Base-by-base conservation (phyloP, 2,113 vertebrate genomes). In the Desmodus rotundus region DNA sequence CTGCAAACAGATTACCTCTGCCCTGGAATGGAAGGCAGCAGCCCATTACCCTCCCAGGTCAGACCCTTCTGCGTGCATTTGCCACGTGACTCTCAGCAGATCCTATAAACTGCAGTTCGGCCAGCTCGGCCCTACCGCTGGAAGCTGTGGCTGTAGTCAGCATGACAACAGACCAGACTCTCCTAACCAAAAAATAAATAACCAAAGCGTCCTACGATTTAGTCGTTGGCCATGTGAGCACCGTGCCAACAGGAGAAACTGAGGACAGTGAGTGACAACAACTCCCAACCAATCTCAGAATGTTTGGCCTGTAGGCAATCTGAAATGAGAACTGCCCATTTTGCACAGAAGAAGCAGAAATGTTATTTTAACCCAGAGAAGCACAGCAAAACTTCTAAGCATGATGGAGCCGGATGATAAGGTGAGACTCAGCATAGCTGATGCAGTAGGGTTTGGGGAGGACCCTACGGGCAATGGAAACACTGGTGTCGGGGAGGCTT, bases 1-100 rank as follows among this genome's bases (percentile, higher is more conserved):
- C 33, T 96, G 92, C 94, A 89, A 98, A 88, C 80, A 95, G 89
- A 95, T 95, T 97, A 97, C 87, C 86, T 82, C 89, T 93, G 73
- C 67, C 91, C 68, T 14, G 77, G 65, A 96, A 77, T 88, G 77
- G 52, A 91, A 61, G n/a, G 78, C 78, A 89, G 89, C 72, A 89
- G 92, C 61, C 90, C 50, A 82, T 90, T 93, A 20, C 52, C 56
- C 56, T 38, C 54, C 38, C 17, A 33, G 68, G 0, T 50, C 67
- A 96, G 94, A 95, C 80, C 47, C 65, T 89, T 26, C 47, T 68
- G 47, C 14, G 56, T 47, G 47, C 91, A 74, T 85, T 86, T 83
- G 70, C 74, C 20, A 20, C 1, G 8, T 88, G 95, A 91, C 68
- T 97, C 97, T 92, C 76, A 89, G 68, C 24, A 90, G 9, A 61